A percentile compares a stretch with the other conserved stretches of the same genome.
phyloP scores from a whole-genome alignment of 1,140 invertebrate genomes.

The Bilobella aurantiaca region DNA sequence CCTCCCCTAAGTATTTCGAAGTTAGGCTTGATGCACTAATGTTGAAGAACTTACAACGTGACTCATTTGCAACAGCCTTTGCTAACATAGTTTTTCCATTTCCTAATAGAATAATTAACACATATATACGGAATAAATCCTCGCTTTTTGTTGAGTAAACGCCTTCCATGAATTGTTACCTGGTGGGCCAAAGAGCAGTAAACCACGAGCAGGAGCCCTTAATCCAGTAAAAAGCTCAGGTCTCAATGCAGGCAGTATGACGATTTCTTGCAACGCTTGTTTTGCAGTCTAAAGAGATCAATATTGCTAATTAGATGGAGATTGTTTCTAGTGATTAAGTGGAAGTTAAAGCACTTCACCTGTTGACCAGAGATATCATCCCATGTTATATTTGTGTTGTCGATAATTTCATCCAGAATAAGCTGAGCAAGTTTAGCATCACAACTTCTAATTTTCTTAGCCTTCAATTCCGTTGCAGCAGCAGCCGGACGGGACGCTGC shows the following conservation, averaged over 20 bases:
- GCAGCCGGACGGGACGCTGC: constrained; percentile 3
- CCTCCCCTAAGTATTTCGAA: constrained; percentile 94
- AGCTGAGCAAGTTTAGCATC: constrained; percentile 82
- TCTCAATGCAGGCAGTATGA: constrained; percentile 85
- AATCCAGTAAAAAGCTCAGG: constrained; percentile 92
- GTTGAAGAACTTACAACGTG: constrained; percentile 87
- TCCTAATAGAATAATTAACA: constrained; percentile 48
- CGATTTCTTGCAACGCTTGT: constrained; percentile 93
- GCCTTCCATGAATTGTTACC: not conserved
- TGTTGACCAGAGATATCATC: constrained; percentile 85
- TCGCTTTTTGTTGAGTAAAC: no score
- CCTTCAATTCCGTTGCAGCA: constrained; percentile 19
- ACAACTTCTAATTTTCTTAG: constrained; percentile 32
- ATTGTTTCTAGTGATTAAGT: no score
- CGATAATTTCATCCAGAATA: constrained; percentile 63
- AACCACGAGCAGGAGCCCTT: constrained; percentile 76
- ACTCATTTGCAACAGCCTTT: constrained; percentile 80
- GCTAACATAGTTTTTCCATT: constrained; percentile 88
- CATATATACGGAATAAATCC: not conserved
- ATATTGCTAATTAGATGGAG: not conserved
- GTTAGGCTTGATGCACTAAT: constrained; percentile 95
- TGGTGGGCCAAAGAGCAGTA: constrained; percentile 72
- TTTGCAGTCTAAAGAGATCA: constrained; percentile 58
- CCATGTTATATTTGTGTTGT: constrained; percentile 73
- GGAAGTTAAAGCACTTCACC: no score